Evolutionary conservation across 2,888 invertebrate genomes (phyloP), one percentile per base, ranked within the genome.

Genomic region (Athetis lepigone): DNA sequence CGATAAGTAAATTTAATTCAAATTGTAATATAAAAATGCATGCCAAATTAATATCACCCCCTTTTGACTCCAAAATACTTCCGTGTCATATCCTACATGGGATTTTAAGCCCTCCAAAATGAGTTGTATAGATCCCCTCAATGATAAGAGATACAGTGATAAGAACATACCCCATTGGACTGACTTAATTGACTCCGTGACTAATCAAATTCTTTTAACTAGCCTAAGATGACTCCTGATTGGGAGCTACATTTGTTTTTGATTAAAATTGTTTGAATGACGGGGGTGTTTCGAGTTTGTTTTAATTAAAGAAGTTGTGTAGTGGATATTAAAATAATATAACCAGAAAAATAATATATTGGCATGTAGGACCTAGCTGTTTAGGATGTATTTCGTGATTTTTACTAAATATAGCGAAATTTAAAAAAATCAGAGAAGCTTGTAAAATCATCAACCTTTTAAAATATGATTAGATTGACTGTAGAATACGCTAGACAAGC

Each of bases 151-250:
- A 85, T 85, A 76, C 71, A 87, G 86, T 83, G 87, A 87, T 87
- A 85, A 80, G 66, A 18, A 13, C 8, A 23, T 29, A 58, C 68
- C 61, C 49, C n/a, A 60, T 49, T 19, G 57, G 47, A 57, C 56
- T 27, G 68, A 71, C 68, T 77, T 86, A 88, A 89, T 90, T 85
- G 87, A 77, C 68, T 79, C 72, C 79, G 80, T 90, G 90, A 90
- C 83, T 88, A 83, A 87, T 75, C 86, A 70, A 85, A 87, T 88
- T 89, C 86, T 79, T 81, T 82, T 51, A 61, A 58, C 50, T 51
- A 23, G 3, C 54, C 6, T 13, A 70, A 59, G 66, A 80, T 75
- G 74, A 77, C 81, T 81, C 64, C 80, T 83, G 81, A 83, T 88
- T 86, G 80, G 68, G 43, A 68, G 56, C 45, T 39, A 69, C 68